phyloP scores from a whole-genome alignment of 2,113 vertebrate genomes.

The Pangasianodon hypophthalmus region DNA sequence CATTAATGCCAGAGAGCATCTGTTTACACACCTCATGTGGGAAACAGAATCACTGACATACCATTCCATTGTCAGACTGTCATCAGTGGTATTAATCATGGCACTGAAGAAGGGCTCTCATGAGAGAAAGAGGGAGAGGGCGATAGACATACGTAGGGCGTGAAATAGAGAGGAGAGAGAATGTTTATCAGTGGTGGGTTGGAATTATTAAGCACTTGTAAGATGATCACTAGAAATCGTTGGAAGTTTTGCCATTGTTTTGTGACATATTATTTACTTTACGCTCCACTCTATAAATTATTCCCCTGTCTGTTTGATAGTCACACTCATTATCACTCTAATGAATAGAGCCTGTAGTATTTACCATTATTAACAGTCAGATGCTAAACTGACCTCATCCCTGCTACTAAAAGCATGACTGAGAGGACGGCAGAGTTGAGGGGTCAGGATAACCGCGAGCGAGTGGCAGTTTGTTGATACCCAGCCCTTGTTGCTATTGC shows the following conservation, averaged over 20 bases:
- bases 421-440: slow-evolving; percentile 28
- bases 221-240: slow-evolving; percentile 29
- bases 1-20: slow-evolving; percentile 13
- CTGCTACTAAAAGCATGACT: slow-evolving; percentile 18
- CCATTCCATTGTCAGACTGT: slow-evolving; percentile 52
- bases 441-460: slow-evolving; percentile 38
- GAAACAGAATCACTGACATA: slow-evolving; percentile 45
- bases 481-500: slow-evolving; percentile 13
- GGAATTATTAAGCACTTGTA: slow-evolving; percentile 40
- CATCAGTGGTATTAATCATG: slow-evolving; percentile 42
- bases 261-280: slow-evolving; percentile 25
- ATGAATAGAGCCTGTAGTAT: slow-evolving; percentile 30
- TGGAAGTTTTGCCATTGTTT: slow-evolving; percentile 44
- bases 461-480: slow-evolving; percentile 40
- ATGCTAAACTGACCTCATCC: slow-evolving; percentile 17
- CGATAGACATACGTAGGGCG: background rate
- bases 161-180: slow-evolving; percentile 20
- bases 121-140: slow-evolving; percentile 10
- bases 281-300: slow-evolving; percentile 12
- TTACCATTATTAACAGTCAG: slow-evolving; percentile 23
- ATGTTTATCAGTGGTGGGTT: slow-evolving; percentile 11
- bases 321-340: slow-evolving; percentile 20
- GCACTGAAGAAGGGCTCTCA: slow-evolving; percentile 20
- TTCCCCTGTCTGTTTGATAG: slow-evolving; percentile 32
- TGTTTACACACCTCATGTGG: slow-evolving; percentile 12